Percentiles rank a stretch among this genome's conserved stretches.
Evolutionary conservation across 2,797 vertebrate genomes (phyloP).

Genomic region (Tinamus major): DNA sequence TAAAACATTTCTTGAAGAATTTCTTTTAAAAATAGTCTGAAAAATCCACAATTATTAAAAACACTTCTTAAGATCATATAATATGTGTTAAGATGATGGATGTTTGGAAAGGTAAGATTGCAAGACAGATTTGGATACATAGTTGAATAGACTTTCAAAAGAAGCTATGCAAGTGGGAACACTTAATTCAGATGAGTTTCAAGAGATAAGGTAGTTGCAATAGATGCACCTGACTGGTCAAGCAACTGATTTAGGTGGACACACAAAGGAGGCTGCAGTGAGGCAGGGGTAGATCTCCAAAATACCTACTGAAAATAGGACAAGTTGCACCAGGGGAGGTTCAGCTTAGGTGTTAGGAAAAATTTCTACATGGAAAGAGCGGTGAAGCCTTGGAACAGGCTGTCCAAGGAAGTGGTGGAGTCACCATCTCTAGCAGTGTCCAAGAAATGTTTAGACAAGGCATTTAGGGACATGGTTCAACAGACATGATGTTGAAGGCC

Average conservation of each 20-base stretch:
- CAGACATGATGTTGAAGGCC: no score
- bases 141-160: not conserved
- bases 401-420: no score
- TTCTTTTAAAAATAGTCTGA: not conserved
- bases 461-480: no score
- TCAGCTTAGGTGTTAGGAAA: no score
- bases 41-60: not conserved
- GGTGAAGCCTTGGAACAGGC: no score
- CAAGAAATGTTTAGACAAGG: no score
- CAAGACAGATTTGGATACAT: not conserved
- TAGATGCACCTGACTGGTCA: not conserved
- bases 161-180: not conserved
- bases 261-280: not conserved
- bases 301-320: no score
- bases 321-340: no score
- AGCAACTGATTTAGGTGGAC: not conserved
- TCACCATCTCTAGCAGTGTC: no score
- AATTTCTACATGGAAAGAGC: no score
- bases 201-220: not conserved
- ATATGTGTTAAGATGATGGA: not conserved
- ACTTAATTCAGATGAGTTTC: not conserved
- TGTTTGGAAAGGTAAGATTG: not conserved
- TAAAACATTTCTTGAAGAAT: not conserved
- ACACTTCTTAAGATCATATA: not conserved
- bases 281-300: no score